Evolutionary conservation across 2,113 vertebrate species (phyloP).

Genomic region (Cavia porcellus): DNA sequence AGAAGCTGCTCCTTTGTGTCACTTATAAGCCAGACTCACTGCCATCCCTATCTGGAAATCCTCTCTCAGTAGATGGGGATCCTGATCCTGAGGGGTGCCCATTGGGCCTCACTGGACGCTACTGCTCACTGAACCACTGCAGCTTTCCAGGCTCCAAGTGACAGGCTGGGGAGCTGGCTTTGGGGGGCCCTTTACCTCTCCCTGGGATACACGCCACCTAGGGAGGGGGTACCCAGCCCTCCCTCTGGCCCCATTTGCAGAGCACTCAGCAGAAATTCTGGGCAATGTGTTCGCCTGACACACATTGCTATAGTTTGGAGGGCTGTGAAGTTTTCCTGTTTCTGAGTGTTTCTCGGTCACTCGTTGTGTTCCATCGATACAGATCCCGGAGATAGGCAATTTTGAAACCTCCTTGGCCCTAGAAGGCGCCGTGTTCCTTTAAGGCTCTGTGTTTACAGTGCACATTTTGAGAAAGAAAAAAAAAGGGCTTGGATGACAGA

Average conservation of each 20-base stretch:
- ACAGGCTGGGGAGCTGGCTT: neutral
- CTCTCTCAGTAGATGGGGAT: neutral
- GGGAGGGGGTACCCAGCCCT: no score
- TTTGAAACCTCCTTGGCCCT: neutral
- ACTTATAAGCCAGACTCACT: neutral
- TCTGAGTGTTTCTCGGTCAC: neutral
- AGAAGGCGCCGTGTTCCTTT: neutral
- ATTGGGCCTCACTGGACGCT: rapidly evolving
- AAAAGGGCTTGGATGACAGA: neutral
- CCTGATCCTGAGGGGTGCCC: neutral
- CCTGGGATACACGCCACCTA: neutral
- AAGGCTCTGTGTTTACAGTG: neutral
- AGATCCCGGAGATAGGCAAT: neutral
- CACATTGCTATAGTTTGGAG: neutral
- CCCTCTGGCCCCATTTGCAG: neutral
- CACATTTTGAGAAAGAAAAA: neutral
- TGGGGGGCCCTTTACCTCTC: neutral
- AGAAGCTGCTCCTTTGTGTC: neutral
- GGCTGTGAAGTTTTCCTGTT: neutral
- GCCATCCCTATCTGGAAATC: neutral
- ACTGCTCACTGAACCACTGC: neutral
- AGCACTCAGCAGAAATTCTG: neutral
- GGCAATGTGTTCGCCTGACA: neutral
- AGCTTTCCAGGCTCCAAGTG: no score
- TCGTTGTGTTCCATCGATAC: neutral